Evolutionary conservation across 2,888 invertebrate genomes (phyloP), one percentile per base, ranked within the genome.

Genomic region (Harmothoe impar): DNA sequence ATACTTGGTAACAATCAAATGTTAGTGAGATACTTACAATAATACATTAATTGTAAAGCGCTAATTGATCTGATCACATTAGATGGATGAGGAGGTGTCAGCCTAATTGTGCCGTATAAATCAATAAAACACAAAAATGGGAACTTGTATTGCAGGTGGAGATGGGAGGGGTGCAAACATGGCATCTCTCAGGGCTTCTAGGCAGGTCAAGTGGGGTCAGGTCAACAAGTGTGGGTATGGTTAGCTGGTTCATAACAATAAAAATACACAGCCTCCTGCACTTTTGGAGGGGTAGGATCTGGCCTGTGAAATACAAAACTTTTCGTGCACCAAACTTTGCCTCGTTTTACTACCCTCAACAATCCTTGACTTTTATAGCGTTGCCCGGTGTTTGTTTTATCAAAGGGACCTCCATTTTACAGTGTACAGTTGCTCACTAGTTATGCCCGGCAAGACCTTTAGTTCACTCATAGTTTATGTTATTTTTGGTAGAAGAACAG

Each of bases 221-320:
- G 81, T 81, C 33, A 23, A 12, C 15, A 35, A 35, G 81, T 81
- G 43, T 43, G 43, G 43, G 43, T 81, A 31, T 29, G 25, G 29
- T 23, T 77, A 77, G 43, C 43, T 1, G 43, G 81, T 81, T 35
- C 81, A 81, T 33, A 81, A 81, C 81, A 35, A 81, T 81, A 81
- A 81, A 77, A 81, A 72, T n/a, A n/a, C 25, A 33, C 43, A 1
- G 17, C 25, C 43, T 81, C n/a, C 81, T 33, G 35, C 33, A 43
- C 81, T 23, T 43, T 81, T 0, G 43, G 43, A n/a, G 35, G 43
- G 81, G 33, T 20, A 81, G 1, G n/a, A 81, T 10, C n/a, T 12
- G 17, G 35, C 81, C 43, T 81, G 33, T 81, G 81, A 81, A 81
- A 81, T 81, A 81, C 35, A 81, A 81, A 81, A 43, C 81, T 17